Base-by-base conservation (phyloP, 1,140 invertebrate genomes). In the Popillia japonica region DNA sequence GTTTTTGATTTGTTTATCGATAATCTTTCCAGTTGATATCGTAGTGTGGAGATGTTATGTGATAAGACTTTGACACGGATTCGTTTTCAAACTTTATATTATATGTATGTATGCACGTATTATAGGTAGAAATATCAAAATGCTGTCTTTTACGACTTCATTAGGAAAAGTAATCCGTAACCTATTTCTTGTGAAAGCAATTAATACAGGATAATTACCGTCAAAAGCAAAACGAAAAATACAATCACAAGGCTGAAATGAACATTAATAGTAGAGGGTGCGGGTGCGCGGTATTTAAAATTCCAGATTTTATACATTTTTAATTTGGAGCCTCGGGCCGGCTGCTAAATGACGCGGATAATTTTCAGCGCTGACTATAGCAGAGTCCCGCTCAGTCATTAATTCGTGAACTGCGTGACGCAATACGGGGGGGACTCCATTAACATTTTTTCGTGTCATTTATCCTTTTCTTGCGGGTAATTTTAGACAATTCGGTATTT, bases 401-500 rank as follows among this genome's bases (percentile, higher is more conserved):
- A 82, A 82, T 82, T 81, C 79, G 78, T 68, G 79, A 78, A 77
- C 79, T 78, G 78, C 78, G 78, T 77, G 77, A 79, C 72, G n/a
- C 79, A 77, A 80, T 81, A 81, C 79, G 78, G 79, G 72, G n/a
- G 81, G 48, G 79, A 82, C 81, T 82, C 81, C 81, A 82, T 82
- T 82, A 82, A 81, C 81, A 82, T 82, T 82, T 82, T 82, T 82
- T 82, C 80, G 80, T 82, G 78, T 81, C 81, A 82, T 82, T 82
- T 82, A 80, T 82, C 81, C 79, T 80, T 82, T 80, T 48, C 68
- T 68, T 68, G 61, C 22, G 61, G 61, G 61, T 68, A 68, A 68
- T 68, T 68, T 68, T 68, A 34, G 61, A 68, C 22, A 68, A 68
- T 68, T 68, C 61, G 61, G 61, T 34, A 68, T 68, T 68, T 68